Evolutionary conservation across 2,888 invertebrate species (phyloP).

Genomic region (Nipponacmea schrenckii): DNA sequence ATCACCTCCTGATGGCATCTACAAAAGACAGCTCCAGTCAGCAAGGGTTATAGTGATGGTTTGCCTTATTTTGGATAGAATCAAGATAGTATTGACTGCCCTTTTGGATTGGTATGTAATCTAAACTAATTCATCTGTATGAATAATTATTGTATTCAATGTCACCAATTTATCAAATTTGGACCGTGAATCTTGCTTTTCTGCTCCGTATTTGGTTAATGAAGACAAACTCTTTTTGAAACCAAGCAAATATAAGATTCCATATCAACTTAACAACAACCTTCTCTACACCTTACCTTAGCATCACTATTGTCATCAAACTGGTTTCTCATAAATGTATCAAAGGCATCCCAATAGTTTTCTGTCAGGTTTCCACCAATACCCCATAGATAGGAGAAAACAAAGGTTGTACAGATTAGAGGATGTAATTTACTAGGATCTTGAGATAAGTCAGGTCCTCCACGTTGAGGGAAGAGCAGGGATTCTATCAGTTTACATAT

Average conservation of each 20-base stretch:
- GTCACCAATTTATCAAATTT: too few species aligned
- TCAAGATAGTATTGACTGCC: too few species aligned
- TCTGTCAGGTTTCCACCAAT: constrained; percentile 87
- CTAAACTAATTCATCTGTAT: too few species aligned
- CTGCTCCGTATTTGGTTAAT: neutral
- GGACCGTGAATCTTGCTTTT: neutral
- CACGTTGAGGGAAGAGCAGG: constrained; percentile 74
- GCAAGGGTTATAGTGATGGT: too few species aligned
- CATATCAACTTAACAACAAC: too few species aligned
- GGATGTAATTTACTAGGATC: constrained; percentile 72
- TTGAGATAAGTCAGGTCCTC: constrained; percentile 75
- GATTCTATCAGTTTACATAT: constrained; percentile 81
- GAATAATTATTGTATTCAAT: too few species aligned
- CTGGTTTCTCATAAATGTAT: constrained; percentile 76
- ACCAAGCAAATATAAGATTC: too few species aligned
- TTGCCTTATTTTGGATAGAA: too few species aligned
- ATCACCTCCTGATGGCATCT: constrained; percentile 79
- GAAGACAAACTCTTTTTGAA: too few species aligned
- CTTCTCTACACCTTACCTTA: constrained; percentile 66
- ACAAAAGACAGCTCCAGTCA: constrained; percentile 12
- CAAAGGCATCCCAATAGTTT: constrained; percentile 76
- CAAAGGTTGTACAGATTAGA: constrained; percentile 80
- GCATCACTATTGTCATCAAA: constrained; percentile 79
- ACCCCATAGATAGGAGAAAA: constrained; percentile 86
- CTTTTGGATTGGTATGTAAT: too few species aligned